A percentile compares a stretch with the other conserved stretches of the same genome.
These are phyloP conservation scores for Lucilia sericata DNA, from an alignment of 1,140 invertebrate species.

Conservation along the genomic window DNA sequence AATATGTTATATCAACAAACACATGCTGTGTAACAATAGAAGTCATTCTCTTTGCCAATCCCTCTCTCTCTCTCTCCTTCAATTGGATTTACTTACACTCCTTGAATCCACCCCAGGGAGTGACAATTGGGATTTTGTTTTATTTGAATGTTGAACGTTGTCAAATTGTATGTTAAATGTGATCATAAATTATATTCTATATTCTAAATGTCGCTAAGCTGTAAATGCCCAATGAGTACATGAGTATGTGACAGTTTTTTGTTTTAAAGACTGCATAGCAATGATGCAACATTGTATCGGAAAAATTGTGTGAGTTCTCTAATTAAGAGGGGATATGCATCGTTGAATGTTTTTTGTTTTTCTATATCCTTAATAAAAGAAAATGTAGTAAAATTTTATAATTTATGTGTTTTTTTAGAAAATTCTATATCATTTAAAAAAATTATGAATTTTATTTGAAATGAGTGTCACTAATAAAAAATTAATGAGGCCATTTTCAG, in stretches of 20 bases:
- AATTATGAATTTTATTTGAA: neutral
- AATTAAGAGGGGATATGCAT: constrained; percentile 43
- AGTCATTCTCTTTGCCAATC: neutral
- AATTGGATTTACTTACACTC: neutral
- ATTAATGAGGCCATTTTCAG: neutral
- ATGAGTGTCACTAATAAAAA: neutral
- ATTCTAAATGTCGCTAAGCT: neutral
- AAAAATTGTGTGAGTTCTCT: neutral
- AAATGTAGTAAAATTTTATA: constrained; percentile 12
- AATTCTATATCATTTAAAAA: neutral
- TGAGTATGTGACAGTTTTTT: neutral
- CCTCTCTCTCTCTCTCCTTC: neutral
- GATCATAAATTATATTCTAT: constrained; percentile 33
- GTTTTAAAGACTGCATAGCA: neutral
- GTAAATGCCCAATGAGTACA: neutral
- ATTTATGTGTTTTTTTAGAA: constrained; percentile 27
- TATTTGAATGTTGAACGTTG: constrained; percentile 26
- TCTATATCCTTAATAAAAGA: constrained; percentile 12
- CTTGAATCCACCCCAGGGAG: constrained; percentile 29
- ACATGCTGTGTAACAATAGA: constrained; percentile 33
- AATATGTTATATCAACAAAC: constrained; percentile 2
- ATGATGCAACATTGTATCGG: neutral
- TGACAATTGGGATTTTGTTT: constrained; percentile 41
- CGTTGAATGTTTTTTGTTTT: constrained; percentile 8
- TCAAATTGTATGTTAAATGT: constrained; percentile 38